Base-by-base conservation (phyloP, 2,797 vertebrate genomes). In the Muscicapa striata region DNA sequence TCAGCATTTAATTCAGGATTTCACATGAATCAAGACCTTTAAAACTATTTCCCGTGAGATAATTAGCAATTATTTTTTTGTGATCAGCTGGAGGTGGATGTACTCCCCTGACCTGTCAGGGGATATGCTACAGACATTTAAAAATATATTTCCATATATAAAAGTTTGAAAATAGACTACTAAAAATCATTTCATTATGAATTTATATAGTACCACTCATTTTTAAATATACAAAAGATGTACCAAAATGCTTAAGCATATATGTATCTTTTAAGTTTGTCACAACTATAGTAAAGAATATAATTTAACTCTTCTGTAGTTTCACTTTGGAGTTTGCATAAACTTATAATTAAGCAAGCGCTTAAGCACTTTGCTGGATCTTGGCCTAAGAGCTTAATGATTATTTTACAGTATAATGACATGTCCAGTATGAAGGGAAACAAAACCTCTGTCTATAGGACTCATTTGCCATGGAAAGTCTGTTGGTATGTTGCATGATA, bases 401-500 rank as follows among this genome's bases (percentile, higher is more conserved):
- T 96, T 97, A 95, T 97, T 97, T 95, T 97, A 96, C 80, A 91
- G 79, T 94, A 87, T 97, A 96, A 94, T 97, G 95, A 97, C 95
- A 97, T 97, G 96, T 94, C 95, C 97, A 96, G 95, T 96, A 93
- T 91, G 95, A 97, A 85, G 95, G 55, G 81, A 95, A 97, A 97
- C 97, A 97, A 96, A 89, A 96, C 96, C 96, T 94, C 91, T 87
- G 90, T 94, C 97, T 97, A 92, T 95, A 91, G 94, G 97, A 96
- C 93, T 97, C 97, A 96, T 96, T 97, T 95, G 84, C 95, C 95
- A 94, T 97, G 90, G 96, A 97, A 96, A 95, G 86, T 95, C 94
- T 98, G 97, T 97, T 90, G 92, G 94, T 97, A 97, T 96, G 96
- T 97, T 97, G 95, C 96, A 97, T 97, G 97, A 97, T 98, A 98